phyloP scores from a whole-genome alignment of 2,888 invertebrate genomes.

The Tortrix viridana region DNA sequence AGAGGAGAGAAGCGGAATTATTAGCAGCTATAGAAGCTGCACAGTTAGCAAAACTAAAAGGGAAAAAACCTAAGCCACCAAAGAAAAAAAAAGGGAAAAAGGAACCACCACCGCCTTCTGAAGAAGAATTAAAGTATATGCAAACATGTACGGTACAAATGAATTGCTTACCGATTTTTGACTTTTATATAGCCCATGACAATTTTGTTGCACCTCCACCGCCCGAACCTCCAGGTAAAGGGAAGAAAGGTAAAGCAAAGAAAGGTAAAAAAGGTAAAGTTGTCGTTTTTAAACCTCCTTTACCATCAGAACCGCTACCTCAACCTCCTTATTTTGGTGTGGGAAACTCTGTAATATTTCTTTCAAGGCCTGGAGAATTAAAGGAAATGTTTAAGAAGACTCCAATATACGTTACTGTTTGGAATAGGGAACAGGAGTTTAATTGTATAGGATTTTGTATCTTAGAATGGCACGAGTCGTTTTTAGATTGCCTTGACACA shows the following conservation, averaged over 20 bases:
- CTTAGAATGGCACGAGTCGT: conserved; percentile 72
- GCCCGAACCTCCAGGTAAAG: conserved; percentile 63
- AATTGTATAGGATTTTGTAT: conserved; percentile 70
- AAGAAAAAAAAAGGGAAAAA: conserved; percentile 64
- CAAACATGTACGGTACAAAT: conserved; percentile 77
- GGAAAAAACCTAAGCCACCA: conserved; percentile 54
- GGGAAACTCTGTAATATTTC: conserved; percentile 73
- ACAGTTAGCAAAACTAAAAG: conserved; percentile 45
- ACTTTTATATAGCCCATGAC: conserved; percentile 78
- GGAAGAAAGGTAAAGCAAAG: conserved; percentile 55
- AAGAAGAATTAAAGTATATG: conserved; percentile 78
- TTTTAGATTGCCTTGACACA: conserved; percentile 65
- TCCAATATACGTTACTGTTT: conserved; percentile 73
- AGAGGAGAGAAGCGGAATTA: conserved; percentile 62
- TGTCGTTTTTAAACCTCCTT: conserved; percentile 54
- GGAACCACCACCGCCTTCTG: conserved; percentile 71
- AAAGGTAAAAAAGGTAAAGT: conserved; percentile 61
- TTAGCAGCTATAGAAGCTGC: conserved; percentile 63
- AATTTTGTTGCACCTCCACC: conserved; percentile 76
- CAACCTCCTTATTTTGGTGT: conserved; percentile 78
- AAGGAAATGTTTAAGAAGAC: conserved; percentile 68
- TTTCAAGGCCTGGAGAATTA: conserved; percentile 71
- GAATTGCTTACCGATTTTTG: conserved; percentile 73
- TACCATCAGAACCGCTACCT: conserved; percentile 76
- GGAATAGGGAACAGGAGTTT: conserved; percentile 76